A percentile compares a stretch with the other conserved stretches of the same genome.
Evolutionary conservation across 2,888 invertebrate genomes (phyloP).

Genomic region (Zygothrica quintamaculata): DNA sequence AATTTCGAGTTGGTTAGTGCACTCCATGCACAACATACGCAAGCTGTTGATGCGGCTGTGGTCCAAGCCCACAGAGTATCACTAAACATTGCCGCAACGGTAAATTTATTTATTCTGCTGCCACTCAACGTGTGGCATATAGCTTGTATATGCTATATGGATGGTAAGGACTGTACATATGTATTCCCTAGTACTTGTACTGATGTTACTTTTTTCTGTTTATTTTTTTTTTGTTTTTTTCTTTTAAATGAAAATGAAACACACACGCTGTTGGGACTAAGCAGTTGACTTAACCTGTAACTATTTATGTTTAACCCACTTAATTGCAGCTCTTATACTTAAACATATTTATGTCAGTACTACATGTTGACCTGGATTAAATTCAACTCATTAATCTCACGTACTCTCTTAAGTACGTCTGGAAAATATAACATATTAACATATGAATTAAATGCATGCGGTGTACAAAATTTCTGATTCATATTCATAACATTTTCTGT

Average conservation of each 20-base stretch:
- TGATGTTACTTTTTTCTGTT: too few species aligned
- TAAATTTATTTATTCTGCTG: not conserved
- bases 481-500: too few species aligned
- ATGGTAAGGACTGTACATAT: not conserved
- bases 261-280: not conserved
- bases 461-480: too few species aligned
- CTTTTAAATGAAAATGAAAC: not conserved
- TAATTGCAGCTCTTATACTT: not conserved
- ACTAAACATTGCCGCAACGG: not conserved
- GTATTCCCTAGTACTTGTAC: not conserved
- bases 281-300: not conserved
- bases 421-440: too few species aligned
- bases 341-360: not conserved
- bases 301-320: not conserved
- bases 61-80: not conserved
- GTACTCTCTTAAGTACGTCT: too few species aligned
- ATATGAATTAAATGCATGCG: too few species aligned
- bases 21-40: not conserved
- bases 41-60: not conserved
- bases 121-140: not conserved
- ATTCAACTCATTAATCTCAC: slow-evolving; percentile 13
- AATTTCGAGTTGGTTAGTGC: not conserved
- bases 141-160: not conserved
- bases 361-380: slow-evolving; percentile 14
- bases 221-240: too few species aligned